A percentile compares a stretch with the other conserved stretches of the same genome.
These are phyloP conservation scores for Aphyosemion australe DNA, from an alignment of 2,113 vertebrate genomes.

Conservation along the genomic window DNA sequence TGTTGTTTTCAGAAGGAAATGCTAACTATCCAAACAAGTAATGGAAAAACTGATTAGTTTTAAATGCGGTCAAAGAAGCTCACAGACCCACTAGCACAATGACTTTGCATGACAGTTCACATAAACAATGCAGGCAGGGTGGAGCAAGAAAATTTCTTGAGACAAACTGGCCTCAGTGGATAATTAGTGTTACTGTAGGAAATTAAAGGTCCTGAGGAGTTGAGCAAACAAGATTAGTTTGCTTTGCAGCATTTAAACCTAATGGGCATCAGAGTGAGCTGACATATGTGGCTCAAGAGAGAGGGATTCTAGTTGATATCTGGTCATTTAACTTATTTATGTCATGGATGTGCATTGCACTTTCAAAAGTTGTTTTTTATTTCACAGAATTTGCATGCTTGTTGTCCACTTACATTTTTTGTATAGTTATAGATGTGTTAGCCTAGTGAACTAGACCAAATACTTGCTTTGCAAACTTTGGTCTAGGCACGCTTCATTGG, in stretches of 20 bases:
- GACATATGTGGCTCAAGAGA: too few relatives aligned
- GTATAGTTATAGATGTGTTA: too few relatives aligned
- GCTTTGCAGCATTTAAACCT: background rate
- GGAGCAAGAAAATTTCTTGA: conserved; percentile 12
- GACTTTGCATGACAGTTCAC: conserved; percentile 64
- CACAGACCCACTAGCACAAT: conserved; percentile 11
- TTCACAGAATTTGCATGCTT: too few relatives aligned
- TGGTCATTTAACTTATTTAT: too few relatives aligned
- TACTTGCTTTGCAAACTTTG: too few relatives aligned
- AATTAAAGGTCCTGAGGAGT: conserved; percentile 10
- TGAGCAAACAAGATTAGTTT: background rate
- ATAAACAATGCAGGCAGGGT: conserved; percentile 33
- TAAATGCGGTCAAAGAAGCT: conserved; percentile 47
- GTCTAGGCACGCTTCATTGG: too few relatives aligned
- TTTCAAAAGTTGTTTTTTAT: too few relatives aligned
- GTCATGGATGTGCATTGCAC: too few relatives aligned
- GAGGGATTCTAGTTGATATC: too few relatives aligned
- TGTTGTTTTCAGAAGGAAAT: conserved; percentile 50
- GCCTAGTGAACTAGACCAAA: too few relatives aligned
- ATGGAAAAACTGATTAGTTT: conserved; percentile 34
- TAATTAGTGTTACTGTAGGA: conserved; percentile 13
- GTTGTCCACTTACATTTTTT: too few relatives aligned
- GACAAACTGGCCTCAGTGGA: conserved; percentile 12
- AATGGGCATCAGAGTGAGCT: background rate
- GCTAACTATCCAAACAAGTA: conserved; percentile 22